Evolutionary conservation across 2,113 vertebrate genomes (phyloP).

Genomic region (Dipodomys ordii): DNA sequence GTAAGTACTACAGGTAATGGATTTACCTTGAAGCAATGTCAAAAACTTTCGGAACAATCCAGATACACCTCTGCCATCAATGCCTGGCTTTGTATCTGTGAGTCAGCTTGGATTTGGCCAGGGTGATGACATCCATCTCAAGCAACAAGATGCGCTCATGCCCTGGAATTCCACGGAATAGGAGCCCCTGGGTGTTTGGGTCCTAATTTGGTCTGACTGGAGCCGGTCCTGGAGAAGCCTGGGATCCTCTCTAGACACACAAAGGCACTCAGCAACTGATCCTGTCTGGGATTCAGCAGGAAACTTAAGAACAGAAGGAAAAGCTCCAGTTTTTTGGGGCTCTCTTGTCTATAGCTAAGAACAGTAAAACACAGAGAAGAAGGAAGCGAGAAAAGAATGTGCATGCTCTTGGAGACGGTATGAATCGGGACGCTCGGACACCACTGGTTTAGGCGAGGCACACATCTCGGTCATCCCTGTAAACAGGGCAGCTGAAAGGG

Average conservation of each 20-base stretch:
- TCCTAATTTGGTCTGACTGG: background rate
- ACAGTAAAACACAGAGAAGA: constrained; percentile 46
- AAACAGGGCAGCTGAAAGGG: background rate
- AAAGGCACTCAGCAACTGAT: constrained; percentile 17
- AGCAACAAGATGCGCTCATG: background rate
- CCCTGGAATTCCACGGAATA: no score
- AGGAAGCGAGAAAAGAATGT: background rate
- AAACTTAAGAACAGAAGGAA: constrained; percentile 59
- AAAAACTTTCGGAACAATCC: constrained; percentile 46
- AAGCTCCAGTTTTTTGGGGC: constrained; percentile 9
- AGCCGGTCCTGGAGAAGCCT: background rate
- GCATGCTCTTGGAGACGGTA: background rate
- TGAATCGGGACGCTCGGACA: background rate
- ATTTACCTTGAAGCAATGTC: constrained; percentile 58
- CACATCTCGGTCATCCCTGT: background rate
- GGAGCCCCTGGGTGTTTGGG: background rate
- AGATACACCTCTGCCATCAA: constrained; percentile 21
- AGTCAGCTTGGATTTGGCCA: background rate
- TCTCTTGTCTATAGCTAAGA: constrained; percentile 53
- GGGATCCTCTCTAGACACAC: background rate
- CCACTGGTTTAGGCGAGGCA: background rate
- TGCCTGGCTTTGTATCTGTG: background rate
- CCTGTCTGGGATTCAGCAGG: constrained; percentile 10
- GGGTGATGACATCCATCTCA: background rate
- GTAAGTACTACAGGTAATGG: constrained; percentile 64